A percentile compares a stretch with the other conserved stretches of the same genome.
These are phyloP conservation scores for Drosophila tropicalis DNA, from an alignment of 1,140 invertebrate genomes.

Conservation along the genomic window DNA sequence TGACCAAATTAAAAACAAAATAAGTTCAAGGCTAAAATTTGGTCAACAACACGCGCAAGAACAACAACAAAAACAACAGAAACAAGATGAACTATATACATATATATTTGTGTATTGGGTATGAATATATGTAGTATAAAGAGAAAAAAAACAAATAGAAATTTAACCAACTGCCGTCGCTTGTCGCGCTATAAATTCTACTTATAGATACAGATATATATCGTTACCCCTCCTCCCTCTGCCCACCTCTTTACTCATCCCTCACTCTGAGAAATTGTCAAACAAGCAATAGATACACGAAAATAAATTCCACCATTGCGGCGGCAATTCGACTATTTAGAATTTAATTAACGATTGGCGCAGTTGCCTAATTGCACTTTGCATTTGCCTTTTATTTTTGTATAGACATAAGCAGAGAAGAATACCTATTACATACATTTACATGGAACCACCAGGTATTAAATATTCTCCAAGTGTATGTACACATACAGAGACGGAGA, in stretches of 20 bases:
- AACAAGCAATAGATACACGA: background rate
- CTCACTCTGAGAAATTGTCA: background rate
- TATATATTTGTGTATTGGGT: background rate
- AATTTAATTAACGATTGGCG: constrained; percentile 7
- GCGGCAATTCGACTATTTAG: constrained; percentile 3
- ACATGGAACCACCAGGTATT: background rate
- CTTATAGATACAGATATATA: constrained; percentile 55
- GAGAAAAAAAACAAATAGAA: constrained; percentile 16
- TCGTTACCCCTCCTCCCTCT: background rate
- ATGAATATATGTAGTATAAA: too few species aligned
- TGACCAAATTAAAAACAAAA: constrained; percentile 60
- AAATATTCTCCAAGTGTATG: background rate
- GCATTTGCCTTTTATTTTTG: background rate
- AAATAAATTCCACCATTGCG: background rate
- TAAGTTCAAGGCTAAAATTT: constrained; percentile 74
- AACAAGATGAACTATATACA: constrained; percentile 1
- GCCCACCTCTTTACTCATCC: background rate
- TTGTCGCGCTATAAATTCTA: constrained; percentile 57
- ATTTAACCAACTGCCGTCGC: constrained; percentile 46
- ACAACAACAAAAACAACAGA: constrained; percentile 29
- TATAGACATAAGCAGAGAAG: background rate
- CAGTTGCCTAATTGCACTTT: constrained; percentile 2
- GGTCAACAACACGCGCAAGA: constrained; percentile 60
- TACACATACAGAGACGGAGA: background rate
- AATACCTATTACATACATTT: background rate